A percentile compares a stretch with the other conserved stretches of the same genome.
Evolutionary conservation across 2,888 invertebrate species (phyloP).

Genomic region (Ormia ochracea): DNA sequence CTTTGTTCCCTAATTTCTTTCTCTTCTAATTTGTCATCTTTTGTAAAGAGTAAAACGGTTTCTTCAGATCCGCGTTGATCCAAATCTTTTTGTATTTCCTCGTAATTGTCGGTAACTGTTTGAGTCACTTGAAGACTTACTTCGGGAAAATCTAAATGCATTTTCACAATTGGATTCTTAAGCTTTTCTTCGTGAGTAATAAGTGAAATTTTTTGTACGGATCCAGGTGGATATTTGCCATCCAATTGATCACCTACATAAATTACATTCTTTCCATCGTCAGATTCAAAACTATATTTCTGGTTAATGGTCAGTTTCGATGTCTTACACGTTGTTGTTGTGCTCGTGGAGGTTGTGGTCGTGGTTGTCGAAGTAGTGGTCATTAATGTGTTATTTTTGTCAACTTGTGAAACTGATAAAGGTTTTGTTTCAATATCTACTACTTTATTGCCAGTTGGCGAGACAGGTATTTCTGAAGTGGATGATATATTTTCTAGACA

Average conservation of each 20-base stretch:
- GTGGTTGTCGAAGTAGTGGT: conserved; percentile 39
- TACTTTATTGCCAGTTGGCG: conserved; percentile 65
- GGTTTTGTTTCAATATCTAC: conserved; percentile 69
- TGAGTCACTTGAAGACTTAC: conserved; percentile 74
- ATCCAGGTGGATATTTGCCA: conserved; percentile 70
- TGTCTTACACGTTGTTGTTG: conserved; percentile 64
- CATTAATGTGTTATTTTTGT: conserved; percentile 56
- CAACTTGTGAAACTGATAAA: conserved; percentile 60
- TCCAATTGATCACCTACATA: conserved; percentile 71
- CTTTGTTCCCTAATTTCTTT: not conserved
- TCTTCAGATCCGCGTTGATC: conserved; percentile 60
- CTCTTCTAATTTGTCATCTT: not conserved
- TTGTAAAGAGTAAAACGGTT: conserved; percentile 48
- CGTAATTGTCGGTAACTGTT: conserved; percentile 71
- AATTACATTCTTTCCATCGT: conserved; percentile 72
- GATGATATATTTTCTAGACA: conserved; percentile 28
- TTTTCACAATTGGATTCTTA: conserved; percentile 81
- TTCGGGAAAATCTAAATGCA: conserved; percentile 80
- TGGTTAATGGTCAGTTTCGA: conserved; percentile 70
- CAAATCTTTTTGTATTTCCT: conserved; percentile 64
- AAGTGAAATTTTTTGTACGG: conserved; percentile 79
- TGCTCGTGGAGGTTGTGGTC: conserved; percentile 69
- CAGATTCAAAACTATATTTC: conserved; percentile 71
- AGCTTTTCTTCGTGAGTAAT: conserved; percentile 86
- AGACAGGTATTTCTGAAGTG: not conserved